Evolutionary conservation across 2,797 vertebrate species (phyloP).

Genomic region (Pteronotus mesoamericanus): DNA sequence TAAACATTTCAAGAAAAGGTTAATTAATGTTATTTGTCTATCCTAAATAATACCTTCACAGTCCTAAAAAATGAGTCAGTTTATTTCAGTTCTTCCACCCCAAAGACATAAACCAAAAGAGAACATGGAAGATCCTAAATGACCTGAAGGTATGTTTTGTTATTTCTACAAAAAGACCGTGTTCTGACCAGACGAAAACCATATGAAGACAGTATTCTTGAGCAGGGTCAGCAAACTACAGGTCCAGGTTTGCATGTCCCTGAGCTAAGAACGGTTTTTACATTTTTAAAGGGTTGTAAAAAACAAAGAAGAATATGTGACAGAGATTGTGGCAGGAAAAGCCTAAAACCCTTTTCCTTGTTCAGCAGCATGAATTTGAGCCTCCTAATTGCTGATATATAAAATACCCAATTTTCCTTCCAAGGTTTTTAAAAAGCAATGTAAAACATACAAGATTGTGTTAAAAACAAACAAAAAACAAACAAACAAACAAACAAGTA

Average conservation of each 20-base stretch:
- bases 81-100: not conserved
- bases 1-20: slow-evolving; percentile 31
- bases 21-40: not conserved
- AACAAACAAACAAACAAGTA: not conserved
- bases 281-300: slow-evolving; percentile 21
- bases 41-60: slow-evolving; percentile 1
- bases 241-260: not conserved
- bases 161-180: not conserved
- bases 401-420: not conserved
- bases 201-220: not conserved
- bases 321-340: not conserved
- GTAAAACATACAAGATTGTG: not conserved
- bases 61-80: not conserved
- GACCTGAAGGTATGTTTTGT: not conserved
- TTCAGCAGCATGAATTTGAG: not conserved
- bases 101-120: slow-evolving; percentile 24
- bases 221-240: not conserved
- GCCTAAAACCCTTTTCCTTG: not conserved
- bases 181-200: not conserved
- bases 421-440: slow-evolving; percentile 18
- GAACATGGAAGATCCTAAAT: not conserved
- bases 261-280: slow-evolving; percentile 4
- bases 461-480: not conserved
- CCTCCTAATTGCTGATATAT: not conserved
- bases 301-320: not conserved